Percentiles rank a stretch among this genome's conserved stretches.
phyloP scores from a whole-genome alignment of 2,113 vertebrate species.

The Pangasianodon hypophthalmus region DNA sequence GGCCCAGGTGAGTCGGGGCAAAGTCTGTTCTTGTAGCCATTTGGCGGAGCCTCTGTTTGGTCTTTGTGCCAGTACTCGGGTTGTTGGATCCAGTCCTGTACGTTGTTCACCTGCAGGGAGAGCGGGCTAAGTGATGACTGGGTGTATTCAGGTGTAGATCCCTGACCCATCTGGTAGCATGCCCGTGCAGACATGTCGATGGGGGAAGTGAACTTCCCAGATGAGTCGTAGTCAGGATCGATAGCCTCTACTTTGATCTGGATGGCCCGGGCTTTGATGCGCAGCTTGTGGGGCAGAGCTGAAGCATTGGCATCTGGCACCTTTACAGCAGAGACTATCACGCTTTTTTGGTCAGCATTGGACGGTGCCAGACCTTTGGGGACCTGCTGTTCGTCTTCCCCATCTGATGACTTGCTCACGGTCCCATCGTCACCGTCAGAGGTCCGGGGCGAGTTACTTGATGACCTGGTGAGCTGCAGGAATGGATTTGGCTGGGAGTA shows the following conservation, averaged over 20 bases:
- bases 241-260: constrained; percentile 90
- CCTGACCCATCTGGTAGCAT: constrained; percentile 73
- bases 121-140: constrained; percentile 81
- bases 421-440: constrained; percentile 85
- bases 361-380: constrained; percentile 85
- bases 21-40: constrained; percentile 67
- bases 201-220: constrained; percentile 77
- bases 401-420: constrained; percentile 88
- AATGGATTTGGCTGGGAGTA: constrained; percentile 84
- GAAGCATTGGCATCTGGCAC: constrained; percentile 85
- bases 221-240: constrained; percentile 84
- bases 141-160: constrained; percentile 63
- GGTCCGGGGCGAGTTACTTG: constrained; percentile 88
- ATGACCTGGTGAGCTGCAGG: constrained; percentile 81
- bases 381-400: constrained; percentile 95
- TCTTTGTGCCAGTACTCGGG: constrained; percentile 84
- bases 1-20: constrained; percentile 52
- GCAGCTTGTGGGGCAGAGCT: constrained; percentile 93
- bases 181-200: constrained; percentile 75
- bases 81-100: constrained; percentile 87
- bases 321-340: constrained; percentile 81
- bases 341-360: constrained; percentile 78
- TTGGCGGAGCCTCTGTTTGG: constrained; percentile 73
- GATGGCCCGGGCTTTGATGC: constrained; percentile 89
- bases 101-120: constrained; percentile 85